Evolutionary conservation across 2,113 vertebrate genomes (phyloP).

Genomic region (Danio rerio): DNA sequence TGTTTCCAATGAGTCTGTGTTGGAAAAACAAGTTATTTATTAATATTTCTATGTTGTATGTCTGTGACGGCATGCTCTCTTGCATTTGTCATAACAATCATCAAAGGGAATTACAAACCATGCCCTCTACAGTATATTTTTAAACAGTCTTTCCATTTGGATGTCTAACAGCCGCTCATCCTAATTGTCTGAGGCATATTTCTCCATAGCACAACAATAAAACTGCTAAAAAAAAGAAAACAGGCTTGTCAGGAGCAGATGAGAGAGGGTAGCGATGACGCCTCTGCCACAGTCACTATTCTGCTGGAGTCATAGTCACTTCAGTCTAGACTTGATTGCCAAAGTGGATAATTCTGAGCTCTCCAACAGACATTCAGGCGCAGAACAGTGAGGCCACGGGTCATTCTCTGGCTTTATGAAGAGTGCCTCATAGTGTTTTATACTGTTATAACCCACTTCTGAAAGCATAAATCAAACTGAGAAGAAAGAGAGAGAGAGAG

Average conservation of each 20-base stretch:
- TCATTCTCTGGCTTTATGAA: conserved; percentile 39
- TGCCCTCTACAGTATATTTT: background rate
- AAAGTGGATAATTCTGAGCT: conserved; percentile 55
- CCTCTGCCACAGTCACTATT: background rate
- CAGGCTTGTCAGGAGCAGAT: background rate
- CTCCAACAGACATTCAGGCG: conserved; percentile 42
- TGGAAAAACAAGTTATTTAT: no score
- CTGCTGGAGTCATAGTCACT: conserved; percentile 43
- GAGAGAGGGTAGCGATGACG: conserved; percentile 15
- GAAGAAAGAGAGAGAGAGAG: conserved; percentile 6
- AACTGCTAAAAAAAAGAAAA: conserved; percentile 25
- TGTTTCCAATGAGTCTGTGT: no score
- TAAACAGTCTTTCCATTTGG: background rate
- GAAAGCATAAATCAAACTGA: conserved; percentile 3
- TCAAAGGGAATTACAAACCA: background rate
- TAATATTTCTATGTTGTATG: no score
- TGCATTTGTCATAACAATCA: background rate
- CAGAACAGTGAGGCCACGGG: conserved; percentile 12
- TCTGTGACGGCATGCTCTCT: background rate
- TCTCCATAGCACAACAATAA: background rate
- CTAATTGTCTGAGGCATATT: conserved; percentile 14
- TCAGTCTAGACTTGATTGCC: conserved; percentile 55
- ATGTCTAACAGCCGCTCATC: background rate
- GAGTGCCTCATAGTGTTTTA: conserved; percentile 43
- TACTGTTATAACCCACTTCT: conserved; percentile 26